A percentile compares a stretch with the other conserved stretches of the same genome.
Conservation (phyloP, 2,888 invertebrate species). For the Dicycla oo region DNA sequence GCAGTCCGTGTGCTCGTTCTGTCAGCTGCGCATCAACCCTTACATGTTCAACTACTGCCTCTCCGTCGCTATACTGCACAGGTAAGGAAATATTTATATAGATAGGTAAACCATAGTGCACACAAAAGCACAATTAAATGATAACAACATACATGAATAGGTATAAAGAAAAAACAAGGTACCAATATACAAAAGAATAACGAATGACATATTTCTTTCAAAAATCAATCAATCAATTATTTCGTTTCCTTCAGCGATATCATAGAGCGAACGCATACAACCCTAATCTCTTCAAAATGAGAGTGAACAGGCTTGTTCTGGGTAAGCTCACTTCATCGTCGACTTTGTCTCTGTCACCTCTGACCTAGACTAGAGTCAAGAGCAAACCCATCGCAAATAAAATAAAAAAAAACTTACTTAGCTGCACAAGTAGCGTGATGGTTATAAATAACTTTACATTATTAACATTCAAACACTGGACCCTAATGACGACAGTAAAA, state of each 20-base stretch:
- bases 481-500: neutral
- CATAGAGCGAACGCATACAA: too few relatives aligned
- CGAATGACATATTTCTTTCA: neutral
- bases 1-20: slow-evolving; percentile 92
- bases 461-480: neutral
- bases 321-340: too few relatives aligned
- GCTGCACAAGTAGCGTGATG: too few relatives aligned
- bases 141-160: neutral
- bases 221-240: neutral
- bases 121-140: neutral
- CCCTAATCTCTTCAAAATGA: too few relatives aligned
- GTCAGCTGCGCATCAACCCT: slow-evolving; percentile 93
- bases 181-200: neutral
- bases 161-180: neutral
- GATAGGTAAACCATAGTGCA: neutral
- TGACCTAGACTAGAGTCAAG: too few relatives aligned
- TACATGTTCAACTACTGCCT: slow-evolving; percentile 94
- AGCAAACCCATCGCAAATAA: too few relatives aligned
- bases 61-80: slow-evolving; percentile 93
- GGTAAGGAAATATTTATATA: slow-evolving; percentile 75
- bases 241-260: neutral
- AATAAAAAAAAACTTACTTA: too few relatives aligned
- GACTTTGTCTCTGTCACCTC: too few relatives aligned
- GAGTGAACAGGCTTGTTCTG: too few relatives aligned
- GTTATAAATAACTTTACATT: too few relatives aligned